Evolutionary conservation across 2,113 vertebrate species (phyloP).

Genomic region (Gambusia affinis): DNA sequence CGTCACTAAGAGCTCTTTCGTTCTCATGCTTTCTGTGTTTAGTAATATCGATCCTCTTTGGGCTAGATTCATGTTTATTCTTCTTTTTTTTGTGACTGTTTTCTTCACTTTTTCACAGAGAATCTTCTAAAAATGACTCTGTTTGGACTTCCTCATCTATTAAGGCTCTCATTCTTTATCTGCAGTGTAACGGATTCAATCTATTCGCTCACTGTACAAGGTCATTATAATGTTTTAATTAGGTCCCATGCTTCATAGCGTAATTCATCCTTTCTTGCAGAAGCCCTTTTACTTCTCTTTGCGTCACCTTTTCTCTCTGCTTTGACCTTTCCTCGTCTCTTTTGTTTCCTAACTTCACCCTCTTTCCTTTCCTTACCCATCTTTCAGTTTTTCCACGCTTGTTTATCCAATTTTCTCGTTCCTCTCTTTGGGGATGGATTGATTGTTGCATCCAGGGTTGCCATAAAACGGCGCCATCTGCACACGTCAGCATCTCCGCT

Average conservation of each 20-base stretch:
- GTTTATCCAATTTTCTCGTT: constrained; percentile 3
- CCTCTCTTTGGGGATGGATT: constrained; percentile 17
- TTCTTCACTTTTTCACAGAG: neutral
- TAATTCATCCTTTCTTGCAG: constrained; percentile 26
- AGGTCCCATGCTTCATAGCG: constrained; percentile 32
- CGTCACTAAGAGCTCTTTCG: neutral
- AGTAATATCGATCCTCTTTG: neutral
- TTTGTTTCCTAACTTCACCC: neutral
- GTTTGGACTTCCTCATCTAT: constrained; percentile 10
- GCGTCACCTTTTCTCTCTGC: constrained; percentile 17
- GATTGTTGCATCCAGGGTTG: constrained; percentile 29
- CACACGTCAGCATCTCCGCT: constrained; percentile 35
- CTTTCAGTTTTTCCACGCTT: neutral
- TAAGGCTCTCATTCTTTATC: constrained; percentile 27
- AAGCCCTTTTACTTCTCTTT: neutral
- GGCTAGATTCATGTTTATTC: neutral
- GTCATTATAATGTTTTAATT: constrained; percentile 63
- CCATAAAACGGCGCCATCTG: constrained; percentile 45
- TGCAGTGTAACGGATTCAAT: constrained; percentile 38
- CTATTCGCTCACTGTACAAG: constrained; percentile 44
- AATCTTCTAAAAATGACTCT: neutral
- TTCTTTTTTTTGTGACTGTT: neutral
- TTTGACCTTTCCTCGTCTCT: constrained; percentile 7
- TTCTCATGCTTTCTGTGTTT: neutral
- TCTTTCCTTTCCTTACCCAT: neutral